Conservation (phyloP, 2,888 invertebrate genomes). For the Volucella inanis region DNA sequence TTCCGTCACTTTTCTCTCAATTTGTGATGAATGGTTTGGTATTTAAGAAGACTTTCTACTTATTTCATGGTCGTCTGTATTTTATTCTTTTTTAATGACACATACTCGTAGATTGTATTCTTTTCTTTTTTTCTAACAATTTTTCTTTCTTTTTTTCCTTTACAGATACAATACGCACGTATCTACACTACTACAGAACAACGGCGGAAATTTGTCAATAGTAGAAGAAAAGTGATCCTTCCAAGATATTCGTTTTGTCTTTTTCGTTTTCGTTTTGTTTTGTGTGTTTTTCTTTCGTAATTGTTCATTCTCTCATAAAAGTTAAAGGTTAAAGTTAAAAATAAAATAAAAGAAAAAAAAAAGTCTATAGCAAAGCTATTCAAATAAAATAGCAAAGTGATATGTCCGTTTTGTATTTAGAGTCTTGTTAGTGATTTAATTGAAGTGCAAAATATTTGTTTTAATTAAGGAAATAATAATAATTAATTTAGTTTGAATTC, state of each 20-base stretch:
- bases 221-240: conserved; percentile 18
- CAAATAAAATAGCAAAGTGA: conserved; percentile 41
- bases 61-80: too few relatives aligned
- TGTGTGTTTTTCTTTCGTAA: background rate
- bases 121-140: background rate
- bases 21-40: too few relatives aligned
- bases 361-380: conserved; percentile 11
- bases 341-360: background rate
- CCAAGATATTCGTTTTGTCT: conserved; percentile 32
- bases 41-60: too few relatives aligned
- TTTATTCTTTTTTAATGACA: background rate
- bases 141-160: conserved; percentile 18
- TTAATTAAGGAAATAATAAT: conserved; percentile 15
- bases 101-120: background rate
- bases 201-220: conserved; percentile 31
- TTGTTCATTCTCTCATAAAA: conserved; percentile 9
- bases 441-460: conserved; percentile 49
- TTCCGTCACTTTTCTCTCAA: too few relatives aligned
- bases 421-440: conserved; percentile 60
- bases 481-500: conserved; percentile 11
- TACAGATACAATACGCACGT: conserved; percentile 59
- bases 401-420: conserved; percentile 55
- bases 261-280: conserved; percentile 6
- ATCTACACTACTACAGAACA: conserved; percentile 17
- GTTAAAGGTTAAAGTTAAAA: conserved; percentile 10